These are phyloP conservation scores for Nycticebus coucang DNA, from an alignment of 2,113 vertebrate species.

Conservation along the genomic window DNA sequence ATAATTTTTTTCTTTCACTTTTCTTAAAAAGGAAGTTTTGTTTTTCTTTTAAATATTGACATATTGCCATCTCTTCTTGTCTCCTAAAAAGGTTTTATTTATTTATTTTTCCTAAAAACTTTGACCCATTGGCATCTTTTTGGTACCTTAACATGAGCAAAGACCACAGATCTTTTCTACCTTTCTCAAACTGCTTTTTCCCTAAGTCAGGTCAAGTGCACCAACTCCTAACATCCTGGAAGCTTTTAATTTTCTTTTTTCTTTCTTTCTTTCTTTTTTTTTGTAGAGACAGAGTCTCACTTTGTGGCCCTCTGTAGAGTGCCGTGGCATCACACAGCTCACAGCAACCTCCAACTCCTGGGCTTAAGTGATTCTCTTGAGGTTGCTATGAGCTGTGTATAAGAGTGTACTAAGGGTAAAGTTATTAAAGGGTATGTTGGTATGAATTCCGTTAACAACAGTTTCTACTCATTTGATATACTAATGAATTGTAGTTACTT, in stretches of 20 bases:
- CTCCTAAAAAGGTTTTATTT: not conserved
- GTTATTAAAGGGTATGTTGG: not conserved
- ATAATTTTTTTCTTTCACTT: not conserved
- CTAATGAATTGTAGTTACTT: not conserved
- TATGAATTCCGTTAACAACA: not conserved
- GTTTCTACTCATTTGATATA: not conserved
- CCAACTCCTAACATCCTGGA: not conserved
- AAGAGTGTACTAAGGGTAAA: not conserved
- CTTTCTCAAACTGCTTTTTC: no score
- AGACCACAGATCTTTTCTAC: no score
- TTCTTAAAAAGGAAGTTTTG: not conserved
- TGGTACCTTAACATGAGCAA: not conserved
- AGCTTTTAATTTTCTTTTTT: not conserved
- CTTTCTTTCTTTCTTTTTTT: no score
- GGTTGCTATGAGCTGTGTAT: no score
- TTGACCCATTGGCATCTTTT: not conserved
- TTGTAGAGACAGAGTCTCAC: no score
- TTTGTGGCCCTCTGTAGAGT: no score
- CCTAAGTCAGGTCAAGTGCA: no score
- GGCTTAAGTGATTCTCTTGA: no score
- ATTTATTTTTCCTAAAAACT: not conserved
- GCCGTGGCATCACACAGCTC: no score
- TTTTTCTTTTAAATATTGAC: constrained; percentile 14
- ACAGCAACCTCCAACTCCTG: no score
- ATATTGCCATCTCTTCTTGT: not conserved